A percentile compares a stretch with the other conserved stretches of the same genome.
phyloP scores from a whole-genome alignment of 2,888 invertebrate genomes.

The Dilophus febrilis region DNA sequence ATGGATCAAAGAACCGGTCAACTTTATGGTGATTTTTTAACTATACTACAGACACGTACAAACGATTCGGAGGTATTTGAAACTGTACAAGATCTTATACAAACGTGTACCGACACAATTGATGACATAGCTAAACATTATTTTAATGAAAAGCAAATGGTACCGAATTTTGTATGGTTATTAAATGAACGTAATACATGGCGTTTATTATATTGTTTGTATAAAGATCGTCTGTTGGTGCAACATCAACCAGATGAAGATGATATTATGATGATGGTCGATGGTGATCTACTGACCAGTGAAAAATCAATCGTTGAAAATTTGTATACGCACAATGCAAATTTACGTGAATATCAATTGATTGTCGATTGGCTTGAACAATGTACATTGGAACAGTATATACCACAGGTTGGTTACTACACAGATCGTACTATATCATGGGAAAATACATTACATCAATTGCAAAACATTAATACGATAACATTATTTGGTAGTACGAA shows the following conservation, averaged over 20 bases:
- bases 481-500: constrained; percentile 40
- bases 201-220: constrained; percentile 66
- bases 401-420: constrained; percentile 45
- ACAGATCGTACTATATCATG: constrained; percentile 71
- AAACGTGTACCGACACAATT: constrained; percentile 10
- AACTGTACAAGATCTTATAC: constrained; percentile 12
- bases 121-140: constrained; percentile 9
- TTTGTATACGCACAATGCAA: constrained; percentile 34
- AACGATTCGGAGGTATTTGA: constrained; percentile 15
- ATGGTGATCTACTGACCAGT: constrained; percentile 28
- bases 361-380: constrained; percentile 88
- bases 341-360: constrained; percentile 54
- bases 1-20: constrained; percentile 19
- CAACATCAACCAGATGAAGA: constrained; percentile 15
- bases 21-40: constrained; percentile 24
- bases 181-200: constrained; percentile 78
- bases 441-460: constrained; percentile 78
- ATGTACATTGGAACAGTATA: constrained; percentile 44
- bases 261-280: too few relatives aligned
- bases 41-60: constrained; percentile 23
- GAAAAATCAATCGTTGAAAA: constrained; percentile 32
- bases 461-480: constrained; percentile 33
- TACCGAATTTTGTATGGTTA: constrained; percentile 34
- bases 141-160: too few relatives aligned
- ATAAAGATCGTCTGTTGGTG: constrained; percentile 53